Percentiles rank a stretch among this genome's conserved stretches.
Evolutionary conservation across 2,113 vertebrate species (phyloP).

Genomic region (Cryptotis parvus): DNA sequence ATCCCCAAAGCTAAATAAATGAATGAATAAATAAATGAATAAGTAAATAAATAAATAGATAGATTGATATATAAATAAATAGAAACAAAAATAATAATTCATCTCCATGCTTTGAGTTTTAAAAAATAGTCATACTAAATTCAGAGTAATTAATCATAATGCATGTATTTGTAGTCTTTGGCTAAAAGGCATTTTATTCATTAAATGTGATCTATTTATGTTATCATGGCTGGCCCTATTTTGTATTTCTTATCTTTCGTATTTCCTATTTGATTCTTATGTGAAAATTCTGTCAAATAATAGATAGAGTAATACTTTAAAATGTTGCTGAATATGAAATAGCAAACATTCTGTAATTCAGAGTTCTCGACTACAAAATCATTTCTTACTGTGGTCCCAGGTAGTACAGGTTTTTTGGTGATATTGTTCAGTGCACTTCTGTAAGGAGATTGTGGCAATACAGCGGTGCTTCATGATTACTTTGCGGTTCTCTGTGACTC

Average conservation of each 20-base stretch:
- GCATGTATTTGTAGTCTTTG: constrained; percentile 57
- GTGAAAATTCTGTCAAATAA: constrained; percentile 46
- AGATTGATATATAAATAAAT: too few species aligned
- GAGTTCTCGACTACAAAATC: constrained; percentile 20
- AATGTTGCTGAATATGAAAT: background rate
- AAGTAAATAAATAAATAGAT: too few species aligned
- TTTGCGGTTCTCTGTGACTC: constrained; percentile 68
- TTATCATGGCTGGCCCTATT: constrained; percentile 13
- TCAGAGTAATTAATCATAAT: constrained; percentile 55
- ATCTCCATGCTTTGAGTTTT: constrained; percentile 62
- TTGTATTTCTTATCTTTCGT: constrained; percentile 36
- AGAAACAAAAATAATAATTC: too few species aligned
- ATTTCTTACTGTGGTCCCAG: constrained; percentile 23
- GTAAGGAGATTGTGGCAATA: constrained; percentile 32
- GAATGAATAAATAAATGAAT: too few species aligned
- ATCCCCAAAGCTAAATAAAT: too few species aligned
- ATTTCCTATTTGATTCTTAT: constrained; percentile 54
- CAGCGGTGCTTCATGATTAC: constrained; percentile 53
- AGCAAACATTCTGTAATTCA: background rate
- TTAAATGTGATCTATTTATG: constrained; percentile 48
- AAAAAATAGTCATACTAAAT: constrained; percentile 69
- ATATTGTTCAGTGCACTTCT: constrained; percentile 49
- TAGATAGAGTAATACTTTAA: background rate
- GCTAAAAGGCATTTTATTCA: background rate
- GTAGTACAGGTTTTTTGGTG: background rate